A percentile compares a stretch with the other conserved stretches of the same genome.
These are phyloP conservation scores for Aurelia sp. DNA, from an alignment of 30 jellyfish, hydroid and myxozoan genomes.

Conservation along the genomic window DNA sequence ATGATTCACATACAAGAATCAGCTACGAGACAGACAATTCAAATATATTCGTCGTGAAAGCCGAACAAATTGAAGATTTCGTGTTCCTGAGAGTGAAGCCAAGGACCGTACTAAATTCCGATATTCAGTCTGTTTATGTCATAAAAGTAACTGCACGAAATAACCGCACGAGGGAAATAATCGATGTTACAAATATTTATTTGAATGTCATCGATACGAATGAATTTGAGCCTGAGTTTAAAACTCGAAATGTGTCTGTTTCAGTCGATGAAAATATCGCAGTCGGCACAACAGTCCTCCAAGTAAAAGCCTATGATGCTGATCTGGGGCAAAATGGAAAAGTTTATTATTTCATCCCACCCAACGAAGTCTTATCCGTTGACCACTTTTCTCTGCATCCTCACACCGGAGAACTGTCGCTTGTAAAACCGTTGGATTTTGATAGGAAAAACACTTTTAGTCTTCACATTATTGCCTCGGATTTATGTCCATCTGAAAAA, in stretches of 20 bases:
- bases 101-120: slow-evolving; percentile 30
- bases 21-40: slow-evolving; percentile 43
- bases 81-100: slow-evolving; percentile 63
- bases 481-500: slow-evolving; percentile 47
- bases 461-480: slow-evolving; percentile 69
- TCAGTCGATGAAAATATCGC: slow-evolving; percentile 50
- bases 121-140: slow-evolving; percentile 28
- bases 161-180: slow-evolving; percentile 43
- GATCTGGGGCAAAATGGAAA: slow-evolving; percentile 78
- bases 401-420: slow-evolving; percentile 68
- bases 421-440: slow-evolving; percentile 65
- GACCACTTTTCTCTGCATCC: slow-evolving; percentile 73
- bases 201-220: slow-evolving; percentile 59
- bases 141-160: slow-evolving; percentile 55
- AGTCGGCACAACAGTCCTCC: slow-evolving; percentile 44
- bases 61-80: slow-evolving; percentile 64
- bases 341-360: slow-evolving; percentile 56
- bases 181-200: slow-evolving; percentile 72
- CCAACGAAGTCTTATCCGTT: slow-evolving; percentile 33
- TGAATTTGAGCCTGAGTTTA: slow-evolving; percentile 55
- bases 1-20: slow-evolving; percentile 57
- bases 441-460: background rate
- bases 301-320: slow-evolving; percentile 64
- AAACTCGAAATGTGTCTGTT: slow-evolving; percentile 15
- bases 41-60: slow-evolving; percentile 38